phyloP scores from a whole-genome alignment of 2,888 invertebrate genomes.

The Iselma pallidipennis region DNA sequence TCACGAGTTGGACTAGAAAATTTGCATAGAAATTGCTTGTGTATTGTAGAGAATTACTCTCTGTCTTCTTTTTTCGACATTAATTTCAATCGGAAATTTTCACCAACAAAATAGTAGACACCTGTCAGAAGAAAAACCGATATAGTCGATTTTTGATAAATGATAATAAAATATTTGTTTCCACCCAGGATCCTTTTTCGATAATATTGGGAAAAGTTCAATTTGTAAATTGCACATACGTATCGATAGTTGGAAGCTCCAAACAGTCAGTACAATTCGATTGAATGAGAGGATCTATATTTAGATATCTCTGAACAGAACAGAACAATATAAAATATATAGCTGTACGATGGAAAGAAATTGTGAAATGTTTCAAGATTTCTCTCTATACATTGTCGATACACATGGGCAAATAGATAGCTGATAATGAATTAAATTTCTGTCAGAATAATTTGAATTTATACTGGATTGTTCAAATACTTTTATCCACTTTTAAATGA shows the following conservation, averaged over 20 bases:
- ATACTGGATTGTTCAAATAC: too few relatives aligned
- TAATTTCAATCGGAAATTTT: background rate
- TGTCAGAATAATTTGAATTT: too few relatives aligned
- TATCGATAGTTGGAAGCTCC: background rate
- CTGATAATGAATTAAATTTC: too few relatives aligned
- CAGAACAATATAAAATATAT: background rate
- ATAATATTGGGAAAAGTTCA: background rate
- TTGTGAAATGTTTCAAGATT: background rate
- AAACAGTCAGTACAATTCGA: background rate
- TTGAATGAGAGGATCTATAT: background rate
- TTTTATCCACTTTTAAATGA: too few relatives aligned
- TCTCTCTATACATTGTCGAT: too few relatives aligned
- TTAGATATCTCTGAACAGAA: background rate
- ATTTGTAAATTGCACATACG: background rate
- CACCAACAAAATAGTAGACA: background rate
- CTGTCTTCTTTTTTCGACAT: background rate
- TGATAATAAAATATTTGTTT: too few relatives aligned
- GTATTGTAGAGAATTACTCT: background rate
- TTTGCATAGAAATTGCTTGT: slow-evolving; percentile 24
- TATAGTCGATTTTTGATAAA: background rate
- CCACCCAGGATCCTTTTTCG: too few relatives aligned
- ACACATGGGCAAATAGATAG: too few relatives aligned
- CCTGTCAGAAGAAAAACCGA: too few relatives aligned
- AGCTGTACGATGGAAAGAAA: background rate
- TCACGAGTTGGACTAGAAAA: slow-evolving; percentile 7